Evolutionary conservation across 2,797 vertebrate species (phyloP).

Genomic region (Lithobates sylvaticus): DNA sequence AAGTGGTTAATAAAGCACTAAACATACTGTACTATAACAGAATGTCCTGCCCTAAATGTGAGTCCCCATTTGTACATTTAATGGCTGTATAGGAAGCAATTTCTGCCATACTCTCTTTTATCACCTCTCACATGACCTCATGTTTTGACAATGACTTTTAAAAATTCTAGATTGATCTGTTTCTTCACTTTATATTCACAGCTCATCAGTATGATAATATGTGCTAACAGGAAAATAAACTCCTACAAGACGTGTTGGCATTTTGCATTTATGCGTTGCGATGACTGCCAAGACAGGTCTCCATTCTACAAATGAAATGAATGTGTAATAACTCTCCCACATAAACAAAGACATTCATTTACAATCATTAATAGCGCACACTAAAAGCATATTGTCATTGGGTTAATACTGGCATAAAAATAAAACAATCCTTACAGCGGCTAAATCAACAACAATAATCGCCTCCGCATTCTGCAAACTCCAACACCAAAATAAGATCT

Average conservation of each 20-base stretch:
- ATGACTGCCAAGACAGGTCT: conserved; percentile 49
- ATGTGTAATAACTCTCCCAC: conserved; percentile 39
- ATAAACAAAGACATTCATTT: conserved; percentile 49
- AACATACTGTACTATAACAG: not conserved
- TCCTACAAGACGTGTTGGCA: conserved; percentile 33
- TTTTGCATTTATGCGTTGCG: conserved; percentile 27
- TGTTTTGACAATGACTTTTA: conserved; percentile 1
- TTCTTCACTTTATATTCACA: conserved; percentile 31
- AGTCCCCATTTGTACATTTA: not conserved
- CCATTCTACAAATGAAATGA: conserved; percentile 42
- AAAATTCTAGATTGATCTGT: not conserved
- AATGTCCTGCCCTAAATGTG: not conserved
- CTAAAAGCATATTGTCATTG: conserved; percentile 39
- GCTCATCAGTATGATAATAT: conserved; percentile 45
- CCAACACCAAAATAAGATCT: conserved; percentile 34
- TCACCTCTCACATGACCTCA: not conserved
- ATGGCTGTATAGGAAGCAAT: not conserved
- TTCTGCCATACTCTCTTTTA: not conserved
- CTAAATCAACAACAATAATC: conserved; percentile 31
- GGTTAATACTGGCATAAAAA: conserved; percentile 41
- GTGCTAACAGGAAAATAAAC: conserved; percentile 51
- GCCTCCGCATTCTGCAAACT: conserved; percentile 11
- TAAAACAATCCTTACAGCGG: conserved; percentile 7
- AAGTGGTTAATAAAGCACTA: not conserved
- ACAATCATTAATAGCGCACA: conserved; percentile 37